Evolutionary conservation across 2,888 invertebrate species (phyloP), one percentile per base, ranked within the genome.

Genomic region (Buathra laborator): DNA sequence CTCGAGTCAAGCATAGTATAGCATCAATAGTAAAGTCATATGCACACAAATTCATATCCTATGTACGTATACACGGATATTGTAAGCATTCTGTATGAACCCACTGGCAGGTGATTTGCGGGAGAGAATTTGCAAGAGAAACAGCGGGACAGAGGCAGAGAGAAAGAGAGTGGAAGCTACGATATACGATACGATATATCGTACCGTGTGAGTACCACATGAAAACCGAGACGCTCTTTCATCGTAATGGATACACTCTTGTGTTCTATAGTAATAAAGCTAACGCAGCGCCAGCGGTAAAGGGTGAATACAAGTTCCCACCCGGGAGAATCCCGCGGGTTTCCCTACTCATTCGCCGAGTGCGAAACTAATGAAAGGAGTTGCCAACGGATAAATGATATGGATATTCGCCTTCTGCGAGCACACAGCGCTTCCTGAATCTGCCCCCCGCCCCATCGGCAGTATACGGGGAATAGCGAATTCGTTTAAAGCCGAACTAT

Each of bases 331-430:
- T 78, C 83, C 76, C 85, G 62, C 72, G 72, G 68, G 76, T 80
- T 85, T 16, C 19, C 43, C 67, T 44, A 74, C 68, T 81, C 84
- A 84, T 82, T 86, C 86, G 37, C 80, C 81, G 62, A 59, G 74
- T 62, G 62, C 53, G 79, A 78, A 67, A 86, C 79, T 86, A 74
- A 85, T 87, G 86, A 88, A 88, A 88, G 85, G 84, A 87, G 67
- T 80, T 75, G 53, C 59, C 32, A 81, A 81, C 82, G 85, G 84
- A 85, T 87, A 59, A 46, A 87, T 84, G 82, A 77, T 72, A 44
- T 74, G 76, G 68, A 80, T 77, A 78, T 78, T 62, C 74, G 64
- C 67, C 16, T 43, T 46, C 32, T 24, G 12, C 59, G 24, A 14
- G 7, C 7, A 32, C 32, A 32, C 32, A 62, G 29, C 14, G 12